Percentiles rank a stretch among this genome's conserved stretches.
phyloP scores from a whole-genome alignment of 2,113 vertebrate genomes.

The Chinchilla lanigera region DNA sequence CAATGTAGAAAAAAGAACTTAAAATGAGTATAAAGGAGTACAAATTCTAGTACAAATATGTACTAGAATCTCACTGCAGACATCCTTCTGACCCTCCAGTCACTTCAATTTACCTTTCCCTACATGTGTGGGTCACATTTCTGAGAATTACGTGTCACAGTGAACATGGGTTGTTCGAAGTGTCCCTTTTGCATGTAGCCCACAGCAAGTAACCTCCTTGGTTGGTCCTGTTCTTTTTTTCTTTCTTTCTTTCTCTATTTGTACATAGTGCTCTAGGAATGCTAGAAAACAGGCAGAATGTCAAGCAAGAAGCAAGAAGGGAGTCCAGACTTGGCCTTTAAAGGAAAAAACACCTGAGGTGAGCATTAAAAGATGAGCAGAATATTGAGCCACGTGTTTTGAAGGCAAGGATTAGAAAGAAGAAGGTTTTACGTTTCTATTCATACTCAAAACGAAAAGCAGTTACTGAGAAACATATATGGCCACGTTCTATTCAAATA shows the following conservation, averaged over 20 bases:
- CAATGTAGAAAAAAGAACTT: background rate
- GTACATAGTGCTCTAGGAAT: background rate
- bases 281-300: background rate
- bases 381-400: background rate
- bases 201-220: background rate
- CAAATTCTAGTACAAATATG: background rate
- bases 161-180: background rate
- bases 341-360: background rate
- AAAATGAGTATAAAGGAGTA: background rate
- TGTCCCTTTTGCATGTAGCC: background rate
- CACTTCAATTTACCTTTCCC: background rate
- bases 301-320: background rate
- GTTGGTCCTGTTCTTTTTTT: background rate
- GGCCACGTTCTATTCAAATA: background rate
- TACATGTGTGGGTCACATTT: background rate
- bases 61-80: background rate
- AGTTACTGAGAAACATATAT: background rate
- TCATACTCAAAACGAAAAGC: background rate
- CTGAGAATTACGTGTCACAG: background rate
- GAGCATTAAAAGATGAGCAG: background rate
- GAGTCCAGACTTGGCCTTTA: background rate
- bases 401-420: background rate
- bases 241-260: background rate
- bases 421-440: background rate
- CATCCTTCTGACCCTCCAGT: background rate